Base-by-base conservation (phyloP, 1,140 invertebrate genomes). In the Ostrea denselamellosa region DNA sequence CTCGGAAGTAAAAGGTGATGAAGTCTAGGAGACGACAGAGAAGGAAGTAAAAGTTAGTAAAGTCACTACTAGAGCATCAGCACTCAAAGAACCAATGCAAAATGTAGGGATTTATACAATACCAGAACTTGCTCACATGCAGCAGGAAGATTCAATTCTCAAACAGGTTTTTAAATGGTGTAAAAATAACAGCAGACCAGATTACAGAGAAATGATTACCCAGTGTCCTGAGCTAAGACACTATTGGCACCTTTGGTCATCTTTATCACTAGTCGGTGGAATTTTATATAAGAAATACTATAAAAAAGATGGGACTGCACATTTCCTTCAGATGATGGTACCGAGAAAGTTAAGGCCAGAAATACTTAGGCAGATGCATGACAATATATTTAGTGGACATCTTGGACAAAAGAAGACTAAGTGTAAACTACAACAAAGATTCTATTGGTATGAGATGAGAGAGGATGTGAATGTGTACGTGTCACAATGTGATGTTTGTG, bases 381-480 rank as follows among this genome's bases (percentile, higher is more conserved):
- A n/a, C 34, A 85, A 28, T 83, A 90, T 9, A 86, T 86, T 28
- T 88, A 90, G 53, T 12, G 90, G 90, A 65, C 89, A 91, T 58
- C 53, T 91, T 9, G 89, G 91, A 14, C 58, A 22, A n/a, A 88
- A 90, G 82, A 92, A 91, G 62, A 91, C 90, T 7, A 53, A 85
- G 28, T 82, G 81, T 12, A 90, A 87, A 53, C 82, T 88, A 28
- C 28, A 54, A 51, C 83, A 89, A 44, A 25, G 85, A 14, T 92
- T 87, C 22, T 92, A 88, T 56, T 92, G 90, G 91, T 89, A 52
- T 62, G 84, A 83, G 19, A 62, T 91, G 22, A 85, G 87, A 44
- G 86, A 89, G 44, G 86, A 90, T 84, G 83, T 90, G 19, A 58
- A 25, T 28, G 51, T 85, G 10, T 89, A 83, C 53, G 54, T 89